Base-by-base conservation (phyloP, 2,888 invertebrate species). In the Agriotes lineatus region DNA sequence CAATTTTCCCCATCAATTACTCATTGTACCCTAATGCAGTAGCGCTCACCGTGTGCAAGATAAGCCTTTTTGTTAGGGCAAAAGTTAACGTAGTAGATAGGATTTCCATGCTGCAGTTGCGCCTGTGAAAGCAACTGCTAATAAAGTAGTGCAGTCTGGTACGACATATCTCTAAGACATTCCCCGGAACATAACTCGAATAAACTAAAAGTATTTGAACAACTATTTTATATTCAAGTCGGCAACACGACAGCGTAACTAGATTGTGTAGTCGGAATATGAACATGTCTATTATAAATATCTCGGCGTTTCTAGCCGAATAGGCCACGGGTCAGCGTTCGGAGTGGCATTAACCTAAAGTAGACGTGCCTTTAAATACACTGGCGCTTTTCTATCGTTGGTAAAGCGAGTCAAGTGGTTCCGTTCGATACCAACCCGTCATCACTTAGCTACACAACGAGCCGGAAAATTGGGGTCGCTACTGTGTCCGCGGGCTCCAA, bases 391-490 rank as follows among this genome's bases (percentile, higher is more conserved):
- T 73, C 70, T 72, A 70, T 72, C 60, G 68, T 62, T 67, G 45
- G 62, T 59, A 70, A 68, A 68, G 67, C 60, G 60, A 68, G 67
- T 67, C 68, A 65, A 71, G 72, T 70, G 71, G 74, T 72, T 74
- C 76, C 74, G 75, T 77, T 74, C 78, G 77, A 76, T 73, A 74
- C 71, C 65, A 73, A 72, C 73, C 77, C 77, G 79, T 79, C 80
- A 81, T 81, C 80, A 79, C 80, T 81, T 80, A 79, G 80, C 74
- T 76, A 78, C 79, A 80, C 79, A 82, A 81, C 82, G 80, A 80
- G 77, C 78, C 77, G 79, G 80, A 82, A 82, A 82, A 82, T 82
- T 81, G 78, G 77, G 76, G 75, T 74, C 76, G 73, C 72, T 67
- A 71, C 72, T 72, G 68, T 72, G 70, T 67, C 66, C 70, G 70